A percentile compares a stretch with the other conserved stretches of the same genome.
These are phyloP conservation scores for Hydrolagus affinis DNA, from an alignment of 2,113 vertebrate species.

Conservation along the genomic window DNA sequence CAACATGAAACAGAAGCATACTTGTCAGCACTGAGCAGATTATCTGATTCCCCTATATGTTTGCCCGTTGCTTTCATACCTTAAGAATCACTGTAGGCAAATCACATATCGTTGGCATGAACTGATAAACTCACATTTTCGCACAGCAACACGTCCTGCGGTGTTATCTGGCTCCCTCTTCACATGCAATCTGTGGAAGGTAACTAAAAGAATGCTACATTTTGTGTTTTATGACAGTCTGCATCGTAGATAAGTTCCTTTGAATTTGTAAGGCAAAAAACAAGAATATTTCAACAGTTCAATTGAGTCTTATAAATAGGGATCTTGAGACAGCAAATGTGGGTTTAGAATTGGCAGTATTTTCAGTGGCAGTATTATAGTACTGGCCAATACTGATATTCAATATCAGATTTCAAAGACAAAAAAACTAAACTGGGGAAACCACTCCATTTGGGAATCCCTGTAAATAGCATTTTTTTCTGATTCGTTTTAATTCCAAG, in stretches of 20 bases:
- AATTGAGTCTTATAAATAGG: not conserved
- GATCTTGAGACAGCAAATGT: not conserved
- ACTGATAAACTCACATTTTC: slow-evolving; percentile 28
- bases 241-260: slow-evolving; percentile 18
- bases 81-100: slow-evolving; percentile 29
- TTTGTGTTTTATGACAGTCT: slow-evolving; percentile 28
- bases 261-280: slow-evolving; percentile 25
- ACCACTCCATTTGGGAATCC: not conserved
- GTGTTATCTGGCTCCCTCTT: slow-evolving; percentile 29
- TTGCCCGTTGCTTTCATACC: slow-evolving; percentile 20
- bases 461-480: not conserved
- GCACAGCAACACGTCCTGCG: slow-evolving; percentile 28
- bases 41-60: slow-evolving; percentile 27
- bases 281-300: slow-evolving; percentile 22
- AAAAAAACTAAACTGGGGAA: not conserved
- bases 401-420: slow-evolving; percentile 13
- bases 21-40: slow-evolving; percentile 7
- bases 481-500: no score
- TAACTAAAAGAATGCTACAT: slow-evolving; percentile 28
- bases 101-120: slow-evolving; percentile 1
- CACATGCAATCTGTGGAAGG: slow-evolving; percentile 30
- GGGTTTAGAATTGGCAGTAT: not conserved
- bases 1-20: slow-evolving; percentile 15
- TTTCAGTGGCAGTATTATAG: not conserved
- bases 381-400: not conserved